A percentile compares a stretch with the other conserved stretches of the same genome.
Evolutionary conservation across 2,888 invertebrate genomes (phyloP).

Genomic region (Drosophila pullipes): DNA sequence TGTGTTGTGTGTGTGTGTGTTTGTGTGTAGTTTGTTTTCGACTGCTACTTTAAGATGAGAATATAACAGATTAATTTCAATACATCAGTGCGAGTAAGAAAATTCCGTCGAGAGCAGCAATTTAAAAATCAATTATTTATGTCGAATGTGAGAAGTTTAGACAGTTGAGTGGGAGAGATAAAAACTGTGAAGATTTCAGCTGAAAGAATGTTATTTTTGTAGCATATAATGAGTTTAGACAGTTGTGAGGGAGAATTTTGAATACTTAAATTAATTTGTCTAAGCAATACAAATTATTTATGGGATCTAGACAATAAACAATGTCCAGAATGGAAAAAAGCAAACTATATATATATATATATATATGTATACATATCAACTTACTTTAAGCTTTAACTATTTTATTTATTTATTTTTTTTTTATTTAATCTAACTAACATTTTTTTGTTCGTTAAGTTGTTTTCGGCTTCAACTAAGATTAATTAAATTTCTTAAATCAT

Average conservation of each 20-base stretch:
- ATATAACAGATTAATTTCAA: slow-evolving; percentile 17
- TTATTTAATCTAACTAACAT: neutral
- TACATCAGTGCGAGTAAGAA: slow-evolving; percentile 14
- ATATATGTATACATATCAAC: neutral
- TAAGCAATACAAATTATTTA: neutral
- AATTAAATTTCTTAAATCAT: neutral
- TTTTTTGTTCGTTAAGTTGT: neutral
- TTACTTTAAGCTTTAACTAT: neutral
- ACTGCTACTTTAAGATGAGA: slow-evolving; percentile 16
- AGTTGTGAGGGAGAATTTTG: neutral
- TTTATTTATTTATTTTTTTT: too few relatives aligned
- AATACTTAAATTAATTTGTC: neutral
- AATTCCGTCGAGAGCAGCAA: neutral
- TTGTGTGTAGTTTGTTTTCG: neutral
- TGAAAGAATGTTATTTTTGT: neutral
- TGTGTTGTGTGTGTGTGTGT: neutral
- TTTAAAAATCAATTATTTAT: slow-evolving; percentile 9
- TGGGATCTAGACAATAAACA: neutral
- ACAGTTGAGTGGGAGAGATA: neutral
- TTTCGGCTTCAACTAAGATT: neutral
- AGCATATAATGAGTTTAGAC: neutral
- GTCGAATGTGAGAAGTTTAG: neutral
- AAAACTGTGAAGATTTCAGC: neutral
- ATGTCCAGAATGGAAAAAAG: neutral
- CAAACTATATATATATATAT: neutral